A percentile compares a stretch with the other conserved stretches of the same genome.
Conservation (phyloP, 2,113 vertebrate genomes). For the Genyomyrus donnyi region DNA sequence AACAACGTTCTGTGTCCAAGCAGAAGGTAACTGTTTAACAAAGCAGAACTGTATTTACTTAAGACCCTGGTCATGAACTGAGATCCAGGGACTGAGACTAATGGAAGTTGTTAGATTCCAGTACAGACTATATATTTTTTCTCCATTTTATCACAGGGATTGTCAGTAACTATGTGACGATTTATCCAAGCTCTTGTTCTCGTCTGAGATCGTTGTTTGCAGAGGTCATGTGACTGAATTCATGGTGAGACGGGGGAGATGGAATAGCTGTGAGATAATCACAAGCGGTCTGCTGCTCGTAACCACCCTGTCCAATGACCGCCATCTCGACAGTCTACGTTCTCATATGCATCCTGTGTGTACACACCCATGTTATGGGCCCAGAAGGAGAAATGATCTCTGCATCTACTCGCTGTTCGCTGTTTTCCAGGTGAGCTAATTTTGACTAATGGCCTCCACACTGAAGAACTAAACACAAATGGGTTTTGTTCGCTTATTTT, state of each 20-base stretch:
- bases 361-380: neutral
- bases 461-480: neutral
- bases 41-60: neutral
- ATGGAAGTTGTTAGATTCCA: neutral
- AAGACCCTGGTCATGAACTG: neutral
- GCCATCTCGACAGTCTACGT: neutral
- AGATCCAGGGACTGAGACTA: neutral
- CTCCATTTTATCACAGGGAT: neutral
- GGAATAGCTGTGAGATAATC: neutral
- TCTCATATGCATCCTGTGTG: neutral
- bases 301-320: neutral
- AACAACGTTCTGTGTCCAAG: neutral
- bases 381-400: neutral
- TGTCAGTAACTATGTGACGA: neutral
- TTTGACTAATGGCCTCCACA: neutral
- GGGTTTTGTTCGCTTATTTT: neutral
- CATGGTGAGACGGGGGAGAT: neutral
- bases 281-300: neutral
- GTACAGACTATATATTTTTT: neutral
- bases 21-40: neutral
- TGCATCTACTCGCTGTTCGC: neutral
- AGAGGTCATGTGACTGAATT: neutral
- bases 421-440: neutral
- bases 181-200: neutral
- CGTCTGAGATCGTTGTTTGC: neutral